Conservation (phyloP, 2,113 vertebrate species). For the Brevimyrus niger region DNA sequence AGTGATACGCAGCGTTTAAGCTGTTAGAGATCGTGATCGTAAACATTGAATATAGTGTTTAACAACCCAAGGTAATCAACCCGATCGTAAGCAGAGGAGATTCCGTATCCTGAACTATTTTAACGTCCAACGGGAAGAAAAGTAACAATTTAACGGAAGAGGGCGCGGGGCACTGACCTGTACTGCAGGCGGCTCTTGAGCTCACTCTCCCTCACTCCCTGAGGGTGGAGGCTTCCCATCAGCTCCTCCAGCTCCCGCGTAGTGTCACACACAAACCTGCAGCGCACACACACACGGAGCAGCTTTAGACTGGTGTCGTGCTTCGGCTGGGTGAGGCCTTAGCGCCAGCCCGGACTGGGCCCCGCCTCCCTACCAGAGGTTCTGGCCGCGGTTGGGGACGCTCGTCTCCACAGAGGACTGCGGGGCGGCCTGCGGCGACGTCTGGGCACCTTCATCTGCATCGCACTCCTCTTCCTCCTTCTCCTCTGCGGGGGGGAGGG, state of each 20-base stretch:
- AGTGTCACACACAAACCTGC: conserved; percentile 88
- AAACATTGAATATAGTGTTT: not conserved
- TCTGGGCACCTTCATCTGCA: conserved; percentile 54
- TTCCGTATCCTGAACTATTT: not conserved
- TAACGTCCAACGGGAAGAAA: not conserved
- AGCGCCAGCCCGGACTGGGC: too few species aligned
- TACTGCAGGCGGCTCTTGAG: conserved; percentile 77
- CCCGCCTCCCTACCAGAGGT: conserved; percentile 74
- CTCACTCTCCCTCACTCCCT: conserved; percentile 85
- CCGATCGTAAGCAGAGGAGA: not conserved
- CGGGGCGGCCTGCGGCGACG: conserved; percentile 22
- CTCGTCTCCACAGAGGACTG: conserved; percentile 78
- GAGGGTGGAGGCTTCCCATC: conserved; percentile 76
- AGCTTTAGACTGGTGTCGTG: not conserved
- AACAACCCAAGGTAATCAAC: not conserved
- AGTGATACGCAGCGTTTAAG: not conserved
- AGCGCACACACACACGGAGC: not conserved
- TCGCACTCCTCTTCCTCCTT: conserved; percentile 54
- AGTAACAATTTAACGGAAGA: not conserved
- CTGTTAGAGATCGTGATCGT: not conserved
- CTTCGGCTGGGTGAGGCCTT: not conserved
- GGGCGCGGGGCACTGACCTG: conserved; percentile 60
- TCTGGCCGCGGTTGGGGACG: conserved; percentile 87
- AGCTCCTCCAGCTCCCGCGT: conserved; percentile 83
- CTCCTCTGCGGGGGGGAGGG: conserved; percentile 44